Evolutionary conservation across 2,888 invertebrate genomes (phyloP).

Genomic region (Noctua comes): DNA sequence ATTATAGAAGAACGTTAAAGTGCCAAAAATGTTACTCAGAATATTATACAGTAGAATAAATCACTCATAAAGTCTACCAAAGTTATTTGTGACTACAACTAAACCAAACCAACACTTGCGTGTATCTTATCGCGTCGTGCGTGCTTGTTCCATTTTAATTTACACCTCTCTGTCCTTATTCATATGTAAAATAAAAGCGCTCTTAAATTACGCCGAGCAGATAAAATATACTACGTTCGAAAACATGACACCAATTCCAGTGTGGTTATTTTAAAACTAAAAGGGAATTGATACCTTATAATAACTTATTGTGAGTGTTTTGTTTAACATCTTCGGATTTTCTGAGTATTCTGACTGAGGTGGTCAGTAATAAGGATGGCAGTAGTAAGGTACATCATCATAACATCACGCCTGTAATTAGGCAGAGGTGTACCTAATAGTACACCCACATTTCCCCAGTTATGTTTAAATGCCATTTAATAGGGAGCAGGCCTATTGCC

Average conservation of each 20-base stretch:
- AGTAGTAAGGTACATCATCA: too few relatives aligned
- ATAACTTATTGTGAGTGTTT: not conserved
- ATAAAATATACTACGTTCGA: conserved; percentile 14
- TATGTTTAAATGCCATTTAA: too few relatives aligned
- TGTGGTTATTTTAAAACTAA: conserved; percentile 15
- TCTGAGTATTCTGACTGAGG: not conserved
- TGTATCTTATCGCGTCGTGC: conserved; percentile 40
- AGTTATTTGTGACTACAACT: not conserved
- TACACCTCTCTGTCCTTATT: conserved; percentile 28
- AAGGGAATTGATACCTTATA: conserved; percentile 2
- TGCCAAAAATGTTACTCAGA: not conserved
- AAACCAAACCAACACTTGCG: conserved; percentile 3
- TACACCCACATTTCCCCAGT: too few relatives aligned
- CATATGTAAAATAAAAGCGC: conserved; percentile 33
- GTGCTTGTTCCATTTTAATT: conserved; percentile 37
- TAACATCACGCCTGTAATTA: too few relatives aligned
- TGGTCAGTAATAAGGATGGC: too few relatives aligned
- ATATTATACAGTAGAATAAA: not conserved
- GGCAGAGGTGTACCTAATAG: too few relatives aligned
- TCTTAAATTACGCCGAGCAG: conserved; percentile 37
- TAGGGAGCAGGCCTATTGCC: too few relatives aligned
- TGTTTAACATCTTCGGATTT: not conserved
- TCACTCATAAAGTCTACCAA: not conserved
- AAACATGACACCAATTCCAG: conserved; percentile 22
- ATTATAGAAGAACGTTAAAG: not conserved